These are phyloP conservation scores for Pheosia gnoma DNA, from an alignment of 2,888 invertebrate genomes.

Conservation along the genomic window DNA sequence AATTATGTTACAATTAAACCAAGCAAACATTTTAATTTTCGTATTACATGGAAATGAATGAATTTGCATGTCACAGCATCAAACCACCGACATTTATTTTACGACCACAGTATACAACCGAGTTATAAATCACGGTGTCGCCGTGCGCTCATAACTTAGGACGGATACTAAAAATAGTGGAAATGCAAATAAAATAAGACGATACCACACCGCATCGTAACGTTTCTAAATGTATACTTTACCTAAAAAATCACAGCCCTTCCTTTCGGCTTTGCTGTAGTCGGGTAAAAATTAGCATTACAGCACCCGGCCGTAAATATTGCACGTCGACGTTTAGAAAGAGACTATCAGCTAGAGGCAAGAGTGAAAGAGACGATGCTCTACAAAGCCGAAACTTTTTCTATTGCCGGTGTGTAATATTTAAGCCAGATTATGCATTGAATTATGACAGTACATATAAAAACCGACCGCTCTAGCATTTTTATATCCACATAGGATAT, in stretches of 20 bases:
- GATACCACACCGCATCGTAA: not conserved
- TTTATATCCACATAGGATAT: not conserved
- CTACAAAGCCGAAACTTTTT: no score
- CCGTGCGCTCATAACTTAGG: slow-evolving; percentile 1
- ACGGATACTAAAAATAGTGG: not conserved
- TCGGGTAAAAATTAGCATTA: no score
- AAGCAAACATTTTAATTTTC: not conserved
- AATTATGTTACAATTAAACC: not conserved
- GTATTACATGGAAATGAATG: not conserved
- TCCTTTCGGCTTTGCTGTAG: not conserved
- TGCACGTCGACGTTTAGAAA: no score
- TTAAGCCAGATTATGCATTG: not conserved
- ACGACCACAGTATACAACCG: slow-evolving; percentile 23
- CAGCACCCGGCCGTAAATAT: no score
- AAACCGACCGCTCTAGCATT: not conserved
- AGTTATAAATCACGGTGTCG: slow-evolving; percentile 6
- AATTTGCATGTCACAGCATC: slow-evolving; percentile 13
- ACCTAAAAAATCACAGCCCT: not conserved
- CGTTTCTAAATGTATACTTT: not conserved
- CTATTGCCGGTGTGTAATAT: no score
- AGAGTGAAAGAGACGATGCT: no score
- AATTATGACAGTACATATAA: no score
- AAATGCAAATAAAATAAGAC: not conserved
- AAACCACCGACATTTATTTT: slow-evolving; percentile 24
- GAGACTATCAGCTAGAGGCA: no score